Evolutionary conservation across 2,113 vertebrate genomes (phyloP), one percentile per base, ranked within the genome.

Genomic region (Galemys pyrenaicus): DNA sequence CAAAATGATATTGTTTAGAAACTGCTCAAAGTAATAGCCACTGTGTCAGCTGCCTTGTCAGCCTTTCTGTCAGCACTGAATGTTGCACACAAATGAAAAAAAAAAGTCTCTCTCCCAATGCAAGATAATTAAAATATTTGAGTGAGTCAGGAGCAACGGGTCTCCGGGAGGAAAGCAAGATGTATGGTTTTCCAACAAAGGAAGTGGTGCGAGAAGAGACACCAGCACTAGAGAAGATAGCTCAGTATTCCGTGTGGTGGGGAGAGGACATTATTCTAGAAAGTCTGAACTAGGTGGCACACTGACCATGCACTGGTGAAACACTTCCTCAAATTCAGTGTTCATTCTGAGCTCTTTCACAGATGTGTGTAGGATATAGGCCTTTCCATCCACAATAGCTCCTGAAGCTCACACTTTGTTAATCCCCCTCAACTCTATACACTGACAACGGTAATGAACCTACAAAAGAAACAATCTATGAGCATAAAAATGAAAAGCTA

Each of bases 1-100:
- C 87, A 96, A 97, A 97, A 97, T 96, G 32, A 96, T 97, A 97
- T 97, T 98, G 97, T 97, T 98, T 96, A 97, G 97, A 98, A 98
- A 97, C 86, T 93, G 74, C 82, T 98, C 11, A 64, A 97, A 97
- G 96, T 98, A 98, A 98, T 96, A 98, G 67, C 68, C 56, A 32
- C 93, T 94, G 68, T 98, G 88, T 97, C 94, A 96, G 71, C 73
- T 96, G 77, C 84, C 91, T 94, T 97, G 94, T 97, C 97, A 98
- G 95, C 93, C 46, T 94, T 97, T 93, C 77, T 97, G 91, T 97
- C 88, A 96, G 80, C 93, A 96, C 24, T 87, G 92, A 97, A 97
- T 94, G 92, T 84, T 92, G 28, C 0, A 37, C 73, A 83, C 41
- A 62, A 95, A 94, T 97, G 74, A 87, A 81, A 94, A 89, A 96